These are phyloP conservation scores for Himalopsyche phryganea DNA, from an alignment of 1,140 invertebrate genomes.

Conservation along the genomic window DNA sequence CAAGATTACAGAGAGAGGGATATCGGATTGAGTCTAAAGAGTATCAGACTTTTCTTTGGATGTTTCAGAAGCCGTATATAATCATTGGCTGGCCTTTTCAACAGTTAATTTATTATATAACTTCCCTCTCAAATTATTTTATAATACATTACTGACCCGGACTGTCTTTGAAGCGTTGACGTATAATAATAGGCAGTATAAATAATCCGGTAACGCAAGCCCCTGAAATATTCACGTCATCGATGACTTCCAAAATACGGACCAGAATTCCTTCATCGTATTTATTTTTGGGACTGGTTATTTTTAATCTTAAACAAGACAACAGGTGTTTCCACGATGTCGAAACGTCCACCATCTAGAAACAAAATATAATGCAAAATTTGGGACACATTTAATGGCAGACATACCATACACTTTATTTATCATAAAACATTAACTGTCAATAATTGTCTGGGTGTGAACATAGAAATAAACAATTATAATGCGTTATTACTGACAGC, in stretches of 20 bases:
- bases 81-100: conserved; percentile 42
- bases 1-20: conserved; percentile 47
- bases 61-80: conserved; percentile 44
- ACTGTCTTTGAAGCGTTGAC: conserved; percentile 19
- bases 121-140: too few relatives aligned
- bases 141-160: conserved; percentile 16
- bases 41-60: conserved; percentile 29
- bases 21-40: conserved; percentile 40
- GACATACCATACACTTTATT: too few relatives aligned
- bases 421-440: too few relatives aligned
- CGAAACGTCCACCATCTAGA: conserved; percentile 16
- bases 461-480: too few relatives aligned
- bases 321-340: conserved; percentile 22
- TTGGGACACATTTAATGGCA: too few relatives aligned
- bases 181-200: conserved; percentile 15
- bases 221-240: not conserved
- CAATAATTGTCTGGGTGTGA: too few relatives aligned
- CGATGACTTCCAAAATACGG: conserved; percentile 5
- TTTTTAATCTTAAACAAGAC: not conserved
- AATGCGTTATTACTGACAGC: too few relatives aligned
- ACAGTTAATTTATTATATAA: too few relatives aligned
- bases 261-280: conserved; percentile 14
- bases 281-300: conserved; percentile 1
- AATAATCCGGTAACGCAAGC: conserved; percentile 6
- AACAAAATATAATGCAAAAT: conserved; percentile 4